Percentiles rank a stretch among this genome's conserved stretches.
phyloP scores from a whole-genome alignment of 2,113 vertebrate species.

The Cyanoderma ruficeps region DNA sequence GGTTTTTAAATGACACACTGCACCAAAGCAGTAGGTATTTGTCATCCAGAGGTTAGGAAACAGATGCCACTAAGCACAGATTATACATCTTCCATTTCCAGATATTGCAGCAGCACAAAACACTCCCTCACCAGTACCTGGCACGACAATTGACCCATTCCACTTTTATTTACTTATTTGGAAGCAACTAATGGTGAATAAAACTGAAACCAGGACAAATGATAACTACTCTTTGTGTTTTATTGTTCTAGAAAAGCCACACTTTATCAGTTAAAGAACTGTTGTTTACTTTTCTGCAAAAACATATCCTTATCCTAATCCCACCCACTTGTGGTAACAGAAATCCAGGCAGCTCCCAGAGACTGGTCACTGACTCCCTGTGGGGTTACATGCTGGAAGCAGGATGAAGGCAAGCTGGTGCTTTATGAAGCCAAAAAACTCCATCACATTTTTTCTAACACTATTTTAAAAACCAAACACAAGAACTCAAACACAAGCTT shows the following conservation, averaged over 20 bases:
- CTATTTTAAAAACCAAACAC: background rate
- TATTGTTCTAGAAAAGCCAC: background rate
- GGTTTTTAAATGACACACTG: background rate
- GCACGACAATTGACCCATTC: background rate
- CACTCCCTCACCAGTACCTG: background rate
- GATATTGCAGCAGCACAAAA: background rate
- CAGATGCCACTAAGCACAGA: background rate
- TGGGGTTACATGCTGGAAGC: background rate
- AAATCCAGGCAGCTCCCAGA: background rate
- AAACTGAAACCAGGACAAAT: background rate
- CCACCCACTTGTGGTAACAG: background rate
- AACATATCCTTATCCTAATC: background rate
- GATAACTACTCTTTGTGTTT: background rate
- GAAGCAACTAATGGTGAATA: background rate
- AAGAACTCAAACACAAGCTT: background rate
- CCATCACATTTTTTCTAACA: background rate
- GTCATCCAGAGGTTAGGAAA: background rate
- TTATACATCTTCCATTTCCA: background rate
- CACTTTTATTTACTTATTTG: background rate
- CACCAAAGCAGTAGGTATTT: background rate
- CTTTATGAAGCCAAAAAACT: background rate
- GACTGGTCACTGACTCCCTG: background rate
- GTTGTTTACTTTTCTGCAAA: background rate
- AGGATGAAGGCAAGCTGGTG: background rate
- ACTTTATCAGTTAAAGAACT: background rate